Percentiles rank a stretch among this genome's conserved stretches.
Conservation (phyloP, 2,888 invertebrate species). For the Sialis lutaria region DNA sequence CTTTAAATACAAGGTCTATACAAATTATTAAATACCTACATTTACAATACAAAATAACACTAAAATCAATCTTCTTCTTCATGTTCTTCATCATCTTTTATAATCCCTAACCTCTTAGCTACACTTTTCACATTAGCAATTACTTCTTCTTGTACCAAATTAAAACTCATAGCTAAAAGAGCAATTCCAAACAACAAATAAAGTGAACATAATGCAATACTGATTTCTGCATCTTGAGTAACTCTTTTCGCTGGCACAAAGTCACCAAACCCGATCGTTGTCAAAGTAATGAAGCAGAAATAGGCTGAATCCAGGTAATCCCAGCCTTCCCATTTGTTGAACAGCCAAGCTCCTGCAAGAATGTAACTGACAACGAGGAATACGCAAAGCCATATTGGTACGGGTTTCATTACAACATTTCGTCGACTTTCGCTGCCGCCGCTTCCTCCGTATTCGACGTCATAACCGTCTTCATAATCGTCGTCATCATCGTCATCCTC, state of each 20-base stretch:
- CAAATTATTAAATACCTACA: constrained; percentile 1
- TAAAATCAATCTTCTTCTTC: constrained; percentile 30
- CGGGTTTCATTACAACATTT: constrained; percentile 41
- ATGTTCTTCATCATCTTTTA: constrained; percentile 52
- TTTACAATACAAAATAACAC: background rate
- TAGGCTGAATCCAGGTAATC: constrained; percentile 74
- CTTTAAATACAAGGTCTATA: background rate
- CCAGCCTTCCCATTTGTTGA: constrained; percentile 77
- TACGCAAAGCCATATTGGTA: constrained; percentile 80
- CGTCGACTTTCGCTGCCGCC: constrained; percentile 24
- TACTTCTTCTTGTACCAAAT: constrained; percentile 87
- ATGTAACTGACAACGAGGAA: constrained; percentile 80
- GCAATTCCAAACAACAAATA: constrained; percentile 91
- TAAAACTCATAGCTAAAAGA: constrained; percentile 89
- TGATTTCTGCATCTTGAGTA: constrained; percentile 29
- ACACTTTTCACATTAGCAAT: constrained; percentile 75
- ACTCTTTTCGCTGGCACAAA: constrained; percentile 71
- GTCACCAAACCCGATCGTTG: constrained; percentile 86
- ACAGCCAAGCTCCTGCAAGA: constrained; percentile 72
- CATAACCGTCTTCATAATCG: constrained; percentile 17
- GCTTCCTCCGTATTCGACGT: constrained; percentile 4
- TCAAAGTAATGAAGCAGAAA: constrained; percentile 86
- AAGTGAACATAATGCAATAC: constrained; percentile 74
- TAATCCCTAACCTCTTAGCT: constrained; percentile 72
- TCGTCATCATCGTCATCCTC: constrained; percentile 41